Evolutionary conservation across 2,797 vertebrate species (phyloP).

Genomic region (Percopsis omiscomaycus): DNA sequence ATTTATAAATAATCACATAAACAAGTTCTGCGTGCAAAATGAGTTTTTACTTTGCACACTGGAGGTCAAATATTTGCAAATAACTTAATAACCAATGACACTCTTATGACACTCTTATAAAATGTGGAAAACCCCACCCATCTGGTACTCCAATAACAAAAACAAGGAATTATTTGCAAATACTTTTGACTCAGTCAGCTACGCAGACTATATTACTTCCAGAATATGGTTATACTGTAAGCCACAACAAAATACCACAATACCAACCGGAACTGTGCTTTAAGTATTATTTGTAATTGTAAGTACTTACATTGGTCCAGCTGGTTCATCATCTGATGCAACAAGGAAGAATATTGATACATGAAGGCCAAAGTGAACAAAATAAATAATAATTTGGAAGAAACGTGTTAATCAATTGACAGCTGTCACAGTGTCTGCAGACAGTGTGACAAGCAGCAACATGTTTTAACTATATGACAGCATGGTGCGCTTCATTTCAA

Average conservation of each 20-base stretch:
- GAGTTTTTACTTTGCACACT: neutral
- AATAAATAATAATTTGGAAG: slow-evolving; percentile 25
- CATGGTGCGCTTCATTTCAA: neutral
- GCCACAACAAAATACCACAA: slow-evolving; percentile 32
- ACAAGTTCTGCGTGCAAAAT: too few species aligned
- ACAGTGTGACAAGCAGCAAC: slow-evolving; percentile 14
- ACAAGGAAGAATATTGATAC: slow-evolving; percentile 69
- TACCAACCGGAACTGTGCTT: slow-evolving; percentile 18
- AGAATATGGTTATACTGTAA: slow-evolving; percentile 12
- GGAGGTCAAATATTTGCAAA: neutral
- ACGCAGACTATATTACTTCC: slow-evolving; percentile 10
- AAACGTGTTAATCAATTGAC: slow-evolving; percentile 28
- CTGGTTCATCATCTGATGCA: slow-evolving; percentile 91
- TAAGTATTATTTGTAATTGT: slow-evolving; percentile 2
- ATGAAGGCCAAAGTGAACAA: slow-evolving; percentile 39
- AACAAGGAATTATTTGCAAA: neutral
- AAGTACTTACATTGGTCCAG: slow-evolving; percentile 92
- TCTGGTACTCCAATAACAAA: slow-evolving; percentile 5
- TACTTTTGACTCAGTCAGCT: slow-evolving; percentile 26
- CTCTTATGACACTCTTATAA: slow-evolving; percentile 3
- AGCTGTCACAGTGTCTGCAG: neutral
- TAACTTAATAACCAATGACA: neutral
- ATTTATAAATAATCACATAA: slow-evolving; percentile 1
- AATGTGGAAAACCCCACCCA: slow-evolving; percentile 3
- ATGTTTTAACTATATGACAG: slow-evolving; percentile 16